Conservation (phyloP, 2,888 invertebrate species). For the Digitonthophagus gazella region DNA sequence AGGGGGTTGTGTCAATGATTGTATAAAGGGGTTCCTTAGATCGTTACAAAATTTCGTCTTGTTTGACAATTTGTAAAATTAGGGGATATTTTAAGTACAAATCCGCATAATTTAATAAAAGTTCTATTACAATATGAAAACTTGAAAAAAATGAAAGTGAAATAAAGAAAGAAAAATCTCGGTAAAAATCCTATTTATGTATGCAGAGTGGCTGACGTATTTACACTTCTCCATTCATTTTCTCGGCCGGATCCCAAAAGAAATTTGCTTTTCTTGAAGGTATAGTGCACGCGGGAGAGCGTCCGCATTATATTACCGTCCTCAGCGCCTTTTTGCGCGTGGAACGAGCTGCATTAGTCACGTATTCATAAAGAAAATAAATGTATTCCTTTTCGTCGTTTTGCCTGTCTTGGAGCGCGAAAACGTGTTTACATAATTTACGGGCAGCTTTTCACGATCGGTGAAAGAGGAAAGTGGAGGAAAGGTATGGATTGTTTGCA, state of each 20-base stretch:
- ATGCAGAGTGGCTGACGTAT: neutral
- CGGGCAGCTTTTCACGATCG: neutral
- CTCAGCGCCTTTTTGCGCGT: neutral
- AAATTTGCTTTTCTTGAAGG: neutral
- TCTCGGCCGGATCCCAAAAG: neutral
- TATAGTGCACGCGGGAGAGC: neutral
- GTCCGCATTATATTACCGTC: neutral
- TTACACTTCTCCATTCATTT: neutral
- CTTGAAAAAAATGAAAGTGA: too few relatives aligned
- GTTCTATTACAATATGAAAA: too few relatives aligned
- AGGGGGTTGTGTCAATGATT: neutral
- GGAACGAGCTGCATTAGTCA: neutral
- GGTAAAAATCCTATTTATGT: neutral
- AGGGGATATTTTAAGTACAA: too few relatives aligned
- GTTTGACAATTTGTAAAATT: too few relatives aligned
- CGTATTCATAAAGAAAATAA: neutral
- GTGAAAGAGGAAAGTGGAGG: neutral
- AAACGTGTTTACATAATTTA: neutral
- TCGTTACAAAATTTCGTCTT: too few relatives aligned
- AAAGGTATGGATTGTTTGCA: neutral
- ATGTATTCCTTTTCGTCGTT: neutral
- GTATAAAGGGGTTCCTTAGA: too few relatives aligned
- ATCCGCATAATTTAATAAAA: too few relatives aligned
- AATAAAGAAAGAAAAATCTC: neutral
- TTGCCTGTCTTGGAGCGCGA: neutral